A percentile compares a stretch with the other conserved stretches of the same genome.
These are phyloP conservation scores for Campylorhamphus procurvoides DNA, from an alignment of 2,113 vertebrate species.

Conservation along the genomic window DNA sequence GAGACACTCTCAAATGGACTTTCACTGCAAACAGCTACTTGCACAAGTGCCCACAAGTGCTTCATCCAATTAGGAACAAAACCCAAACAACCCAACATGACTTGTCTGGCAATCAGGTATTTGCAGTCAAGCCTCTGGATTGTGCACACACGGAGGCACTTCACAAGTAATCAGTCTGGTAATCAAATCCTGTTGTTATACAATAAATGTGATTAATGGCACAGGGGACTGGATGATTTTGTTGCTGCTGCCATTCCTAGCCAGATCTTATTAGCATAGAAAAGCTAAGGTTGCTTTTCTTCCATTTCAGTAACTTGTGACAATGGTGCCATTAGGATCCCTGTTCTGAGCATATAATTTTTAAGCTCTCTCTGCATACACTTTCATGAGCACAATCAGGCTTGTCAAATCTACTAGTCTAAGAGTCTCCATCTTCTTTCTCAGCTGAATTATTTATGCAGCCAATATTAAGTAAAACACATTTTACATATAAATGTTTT, in stretches of 20 bases:
- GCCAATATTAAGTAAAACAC: constrained; percentile 18
- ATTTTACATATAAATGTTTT: constrained; percentile 9
- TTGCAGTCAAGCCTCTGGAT: neutral
- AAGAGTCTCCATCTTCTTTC: neutral
- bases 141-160: neutral
- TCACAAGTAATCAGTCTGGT: neutral
- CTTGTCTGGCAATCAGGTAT: neutral
- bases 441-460: constrained; percentile 32
- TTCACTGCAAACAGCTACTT: neutral
- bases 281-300: neutral
- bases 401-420: neutral
- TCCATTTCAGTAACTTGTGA: neutral
- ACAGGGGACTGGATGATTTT: neutral
- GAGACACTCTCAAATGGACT: neutral
- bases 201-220: neutral
- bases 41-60: neutral
- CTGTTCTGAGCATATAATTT: neutral
- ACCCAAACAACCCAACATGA: neutral
- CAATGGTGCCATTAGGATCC: neutral
- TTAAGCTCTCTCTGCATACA: neutral
- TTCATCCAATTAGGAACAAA: neutral
- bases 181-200: neutral
- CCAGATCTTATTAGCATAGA: neutral
- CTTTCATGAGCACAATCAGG: neutral
- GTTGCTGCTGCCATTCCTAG: neutral